Percentiles rank a stretch among this genome's conserved stretches.
Conservation (phyloP, 2,113 vertebrate genomes). For the Leuciscus idus region DNA sequence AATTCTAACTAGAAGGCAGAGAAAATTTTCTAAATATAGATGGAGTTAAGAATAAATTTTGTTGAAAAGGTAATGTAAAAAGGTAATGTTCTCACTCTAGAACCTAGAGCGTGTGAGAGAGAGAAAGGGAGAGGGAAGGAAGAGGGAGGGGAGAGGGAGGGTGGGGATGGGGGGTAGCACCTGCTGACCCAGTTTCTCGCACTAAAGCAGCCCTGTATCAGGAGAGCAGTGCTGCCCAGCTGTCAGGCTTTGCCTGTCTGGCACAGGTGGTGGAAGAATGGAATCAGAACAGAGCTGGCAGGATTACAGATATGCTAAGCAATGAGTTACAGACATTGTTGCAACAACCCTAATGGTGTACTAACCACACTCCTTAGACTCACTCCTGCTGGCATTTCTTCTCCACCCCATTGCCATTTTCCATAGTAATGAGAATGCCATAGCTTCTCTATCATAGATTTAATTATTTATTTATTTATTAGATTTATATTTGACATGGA, state of each 20-base stretch:
- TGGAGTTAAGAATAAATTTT: neutral
- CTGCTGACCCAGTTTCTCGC: slow-evolving; percentile 56
- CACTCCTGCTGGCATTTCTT: neutral
- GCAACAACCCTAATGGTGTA: slow-evolving; percentile 17
- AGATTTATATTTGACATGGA: too few relatives aligned
- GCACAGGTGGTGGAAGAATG: slow-evolving; percentile 47
- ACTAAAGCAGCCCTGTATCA: slow-evolving; percentile 48
- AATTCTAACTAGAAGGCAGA: too few relatives aligned
- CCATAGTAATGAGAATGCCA: too few relatives aligned
- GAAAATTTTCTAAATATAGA: too few relatives aligned
- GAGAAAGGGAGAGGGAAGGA: neutral
- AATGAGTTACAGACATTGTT: slow-evolving; percentile 21
- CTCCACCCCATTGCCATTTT: neutral
- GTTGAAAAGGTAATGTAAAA: slow-evolving; percentile 14
- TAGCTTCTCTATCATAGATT: too few relatives aligned
- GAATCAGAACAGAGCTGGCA: slow-evolving; percentile 44
- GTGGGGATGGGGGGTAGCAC: neutral
- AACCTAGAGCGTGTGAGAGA: neutral
- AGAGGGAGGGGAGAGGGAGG: neutral
- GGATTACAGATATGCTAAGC: slow-evolving; percentile 31
- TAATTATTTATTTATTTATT: too few relatives aligned
- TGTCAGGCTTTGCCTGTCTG: slow-evolving; percentile 43
- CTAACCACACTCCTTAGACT: neutral
- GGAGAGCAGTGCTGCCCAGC: slow-evolving; percentile 41
- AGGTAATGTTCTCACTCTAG: neutral